Evolutionary conservation across 2,113 vertebrate genomes (phyloP).

Genomic region (Cyanistes caeruleus): DNA sequence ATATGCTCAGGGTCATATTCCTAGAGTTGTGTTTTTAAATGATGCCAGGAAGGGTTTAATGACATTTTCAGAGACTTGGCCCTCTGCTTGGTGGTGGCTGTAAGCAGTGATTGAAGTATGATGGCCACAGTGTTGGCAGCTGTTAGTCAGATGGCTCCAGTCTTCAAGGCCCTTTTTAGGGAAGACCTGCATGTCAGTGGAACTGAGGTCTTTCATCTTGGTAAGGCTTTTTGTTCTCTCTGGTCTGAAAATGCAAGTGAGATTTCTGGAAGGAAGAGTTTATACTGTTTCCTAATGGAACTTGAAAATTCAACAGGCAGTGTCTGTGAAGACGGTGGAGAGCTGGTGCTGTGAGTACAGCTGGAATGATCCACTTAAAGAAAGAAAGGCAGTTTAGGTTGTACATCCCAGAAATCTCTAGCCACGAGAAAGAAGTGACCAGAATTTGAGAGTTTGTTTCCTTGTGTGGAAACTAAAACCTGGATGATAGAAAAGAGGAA

Average conservation of each 20-base stretch:
- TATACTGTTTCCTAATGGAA: not conserved
- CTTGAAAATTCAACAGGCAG: not conserved
- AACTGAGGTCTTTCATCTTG: not conserved
- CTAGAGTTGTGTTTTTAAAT: not conserved
- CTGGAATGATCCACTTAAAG: not conserved
- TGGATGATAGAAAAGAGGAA: not conserved
- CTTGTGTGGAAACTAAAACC: not conserved
- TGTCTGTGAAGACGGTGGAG: not conserved
- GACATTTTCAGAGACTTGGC: not conserved
- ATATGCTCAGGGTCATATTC: not conserved
- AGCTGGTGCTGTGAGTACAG: not conserved
- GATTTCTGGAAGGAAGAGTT: not conserved
- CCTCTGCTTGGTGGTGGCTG: not conserved
- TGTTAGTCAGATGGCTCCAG: not conserved
- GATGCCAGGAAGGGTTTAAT: not conserved
- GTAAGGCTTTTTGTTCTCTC: not conserved
- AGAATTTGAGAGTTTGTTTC: not conserved
- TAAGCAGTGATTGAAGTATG: not conserved
- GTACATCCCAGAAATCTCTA: not conserved
- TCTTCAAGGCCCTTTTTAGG: not conserved
- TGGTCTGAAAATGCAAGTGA: not conserved
- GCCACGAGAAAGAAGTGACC: not conserved
- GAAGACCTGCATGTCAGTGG: not conserved
- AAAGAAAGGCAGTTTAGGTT: not conserved
- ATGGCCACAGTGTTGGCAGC: not conserved